Conservation (phyloP, 2,113 vertebrate species). For the Nycticorax nycticorax region DNA sequence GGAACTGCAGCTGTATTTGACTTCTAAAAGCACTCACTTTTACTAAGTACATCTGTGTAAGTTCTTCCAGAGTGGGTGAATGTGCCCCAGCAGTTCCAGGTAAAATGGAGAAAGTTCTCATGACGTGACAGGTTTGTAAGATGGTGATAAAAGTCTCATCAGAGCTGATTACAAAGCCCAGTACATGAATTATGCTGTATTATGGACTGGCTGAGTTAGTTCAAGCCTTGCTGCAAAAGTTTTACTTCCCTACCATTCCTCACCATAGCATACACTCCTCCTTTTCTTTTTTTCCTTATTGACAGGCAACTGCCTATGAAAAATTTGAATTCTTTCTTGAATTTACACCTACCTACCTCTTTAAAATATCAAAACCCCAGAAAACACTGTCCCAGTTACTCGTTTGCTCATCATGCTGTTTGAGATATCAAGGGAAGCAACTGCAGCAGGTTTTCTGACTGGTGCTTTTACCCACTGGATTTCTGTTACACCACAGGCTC, state of each 20-base stretch:
- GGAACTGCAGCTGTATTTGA: not conserved
- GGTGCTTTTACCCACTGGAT: not conserved
- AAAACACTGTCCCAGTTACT: not conserved
- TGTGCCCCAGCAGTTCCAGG: not conserved
- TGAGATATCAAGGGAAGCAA: not conserved
- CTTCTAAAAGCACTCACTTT: not conserved
- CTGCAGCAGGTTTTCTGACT: not conserved
- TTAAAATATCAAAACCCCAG: not conserved
- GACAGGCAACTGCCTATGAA: not conserved
- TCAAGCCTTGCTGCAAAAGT: not conserved
- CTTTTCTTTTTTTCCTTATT: not conserved
- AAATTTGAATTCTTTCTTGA: not conserved
- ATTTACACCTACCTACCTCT: not conserved
- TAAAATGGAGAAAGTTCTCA: not conserved
- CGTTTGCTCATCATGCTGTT: not conserved
- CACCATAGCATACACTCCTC: not conserved
- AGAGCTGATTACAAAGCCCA: not conserved
- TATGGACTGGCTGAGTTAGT: not conserved
- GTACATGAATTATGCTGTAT: accelerated
- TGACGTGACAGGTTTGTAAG: accelerated
- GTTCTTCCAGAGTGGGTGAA: not conserved
- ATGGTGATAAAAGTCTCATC: not conserved
- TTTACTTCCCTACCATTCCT: not conserved
- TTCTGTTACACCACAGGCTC: not conserved
- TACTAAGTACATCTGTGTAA: not conserved